These are phyloP conservation scores for Larimichthys polyactis DNA, from an alignment of 2,113 vertebrate species.

Conservation along the genomic window DNA sequence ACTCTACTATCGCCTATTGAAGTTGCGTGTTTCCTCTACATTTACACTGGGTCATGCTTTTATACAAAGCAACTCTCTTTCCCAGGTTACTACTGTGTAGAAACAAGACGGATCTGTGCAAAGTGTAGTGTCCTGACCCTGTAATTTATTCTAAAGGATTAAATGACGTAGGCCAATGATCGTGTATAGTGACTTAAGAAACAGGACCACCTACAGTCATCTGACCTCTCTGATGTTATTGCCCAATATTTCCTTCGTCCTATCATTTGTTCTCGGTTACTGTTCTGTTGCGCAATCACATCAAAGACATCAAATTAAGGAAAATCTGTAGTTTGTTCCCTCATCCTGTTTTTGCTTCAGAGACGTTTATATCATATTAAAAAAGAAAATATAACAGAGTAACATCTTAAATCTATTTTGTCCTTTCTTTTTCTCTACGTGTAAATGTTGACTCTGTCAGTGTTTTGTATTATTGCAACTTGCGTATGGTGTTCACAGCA, in stretches of 20 bases:
- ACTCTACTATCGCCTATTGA: neutral
- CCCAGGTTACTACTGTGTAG: neutral
- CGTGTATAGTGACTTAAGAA: neutral
- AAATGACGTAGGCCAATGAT: neutral
- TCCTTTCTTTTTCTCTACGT: slow-evolving; percentile 3
- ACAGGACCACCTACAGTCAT: neutral
- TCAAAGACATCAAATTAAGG: neutral
- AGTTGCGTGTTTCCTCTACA: neutral
- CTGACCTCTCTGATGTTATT: neutral
- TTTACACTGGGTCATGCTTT: too few relatives aligned
- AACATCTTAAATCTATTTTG: neutral
- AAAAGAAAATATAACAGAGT: neutral
- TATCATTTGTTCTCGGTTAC: neutral
- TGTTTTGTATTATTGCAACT: neutral
- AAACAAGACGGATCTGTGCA: neutral
- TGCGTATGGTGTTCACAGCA: neutral
- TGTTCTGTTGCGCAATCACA: neutral
- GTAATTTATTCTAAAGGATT: neutral
- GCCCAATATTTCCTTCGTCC: neutral
- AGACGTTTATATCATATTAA: neutral
- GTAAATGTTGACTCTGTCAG: neutral
- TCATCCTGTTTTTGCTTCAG: neutral
- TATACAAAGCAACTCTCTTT: neutral
- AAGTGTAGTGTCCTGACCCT: neutral
- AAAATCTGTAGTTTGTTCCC: neutral